These are phyloP conservation scores for Pseudochirops cupreus DNA, from an alignment of 2,797 vertebrate genomes.

Conservation along the genomic window DNA sequence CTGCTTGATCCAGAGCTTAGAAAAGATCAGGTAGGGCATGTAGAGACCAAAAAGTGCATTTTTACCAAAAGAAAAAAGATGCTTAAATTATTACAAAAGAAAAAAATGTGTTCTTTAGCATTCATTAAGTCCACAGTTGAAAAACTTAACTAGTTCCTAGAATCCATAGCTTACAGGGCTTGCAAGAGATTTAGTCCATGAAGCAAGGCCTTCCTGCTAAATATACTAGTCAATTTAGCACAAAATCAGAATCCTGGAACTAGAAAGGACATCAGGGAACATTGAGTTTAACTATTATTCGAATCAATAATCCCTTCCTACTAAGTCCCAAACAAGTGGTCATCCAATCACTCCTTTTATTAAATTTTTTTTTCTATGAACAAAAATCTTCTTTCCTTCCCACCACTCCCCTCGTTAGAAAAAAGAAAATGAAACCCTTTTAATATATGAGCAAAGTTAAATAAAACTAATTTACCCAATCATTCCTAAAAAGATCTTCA, in stretches of 20 bases:
- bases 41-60: background rate
- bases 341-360: background rate
- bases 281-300: background rate
- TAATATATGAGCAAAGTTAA: background rate
- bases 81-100: background rate
- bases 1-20: background rate
- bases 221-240: background rate
- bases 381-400: background rate
- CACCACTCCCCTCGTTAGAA: background rate
- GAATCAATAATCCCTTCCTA: background rate
- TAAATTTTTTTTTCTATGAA: background rate
- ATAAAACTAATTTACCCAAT: background rate
- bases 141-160: background rate
- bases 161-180: background rate
- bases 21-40: background rate
- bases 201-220: background rate
- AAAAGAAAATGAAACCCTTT: background rate
- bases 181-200: background rate
- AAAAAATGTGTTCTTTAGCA: background rate
- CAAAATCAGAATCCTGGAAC: background rate
- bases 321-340: background rate
- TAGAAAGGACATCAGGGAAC: background rate
- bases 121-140: background rate
- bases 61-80: background rate
- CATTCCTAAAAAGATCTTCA: background rate